Evolutionary conservation across 2,113 vertebrate genomes (phyloP).

Genomic region (Microcebus lehilahytsara): DNA sequence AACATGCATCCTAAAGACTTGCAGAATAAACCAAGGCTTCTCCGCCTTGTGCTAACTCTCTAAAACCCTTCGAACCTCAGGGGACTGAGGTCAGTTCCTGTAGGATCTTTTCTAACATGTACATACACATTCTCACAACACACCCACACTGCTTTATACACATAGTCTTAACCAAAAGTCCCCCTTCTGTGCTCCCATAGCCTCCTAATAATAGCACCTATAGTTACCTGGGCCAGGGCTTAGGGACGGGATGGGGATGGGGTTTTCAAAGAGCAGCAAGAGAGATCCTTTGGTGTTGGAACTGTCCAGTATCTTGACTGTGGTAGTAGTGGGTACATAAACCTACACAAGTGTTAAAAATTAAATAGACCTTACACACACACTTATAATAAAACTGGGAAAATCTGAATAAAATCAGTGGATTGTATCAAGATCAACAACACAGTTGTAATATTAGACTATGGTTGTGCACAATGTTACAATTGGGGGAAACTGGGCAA

Average conservation of each 20-base stretch:
- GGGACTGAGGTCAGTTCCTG: neutral
- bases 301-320: neutral
- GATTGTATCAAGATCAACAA: neutral
- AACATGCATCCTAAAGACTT: neutral
- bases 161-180: neutral
- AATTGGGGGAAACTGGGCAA: neutral
- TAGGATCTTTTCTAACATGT: neutral
- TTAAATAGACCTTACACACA: neutral
- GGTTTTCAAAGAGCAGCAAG: neutral
- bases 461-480: neutral
- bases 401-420: neutral
- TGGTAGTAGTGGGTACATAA: neutral
- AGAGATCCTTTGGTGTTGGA: neutral
- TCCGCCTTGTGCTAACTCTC: neutral
- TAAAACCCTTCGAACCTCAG: neutral
- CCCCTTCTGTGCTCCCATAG: neutral
- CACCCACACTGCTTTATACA: neutral
- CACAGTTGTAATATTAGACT: neutral
- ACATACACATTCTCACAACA: too few relatives aligned
- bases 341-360: neutral
- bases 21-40: neutral
- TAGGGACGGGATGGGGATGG: too few relatives aligned
- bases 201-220: neutral
- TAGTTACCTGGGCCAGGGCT: neutral
- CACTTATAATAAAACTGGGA: neutral